Conservation (phyloP, 2,888 invertebrate genomes). For the Melanostoma mellinum region DNA sequence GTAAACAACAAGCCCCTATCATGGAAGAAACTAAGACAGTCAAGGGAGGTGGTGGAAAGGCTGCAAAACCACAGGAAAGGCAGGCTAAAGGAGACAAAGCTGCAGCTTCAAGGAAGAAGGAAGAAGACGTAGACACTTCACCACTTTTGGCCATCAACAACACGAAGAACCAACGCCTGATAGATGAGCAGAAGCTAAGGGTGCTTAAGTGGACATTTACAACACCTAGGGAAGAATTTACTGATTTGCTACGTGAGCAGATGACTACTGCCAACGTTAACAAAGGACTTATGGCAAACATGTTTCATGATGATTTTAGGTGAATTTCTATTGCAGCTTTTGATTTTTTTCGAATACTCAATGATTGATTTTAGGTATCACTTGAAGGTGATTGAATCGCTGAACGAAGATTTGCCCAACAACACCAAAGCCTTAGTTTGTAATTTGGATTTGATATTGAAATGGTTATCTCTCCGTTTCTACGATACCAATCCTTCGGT, state of each 20-base stretch:
- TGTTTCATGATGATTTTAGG: slow-evolving; percentile 97
- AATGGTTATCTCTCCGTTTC: slow-evolving; percentile 98
- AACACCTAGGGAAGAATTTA: slow-evolving; percentile 95
- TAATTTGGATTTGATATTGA: slow-evolving; percentile 96
- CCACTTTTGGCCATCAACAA: slow-evolving; percentile 91
- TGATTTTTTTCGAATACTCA: not conserved
- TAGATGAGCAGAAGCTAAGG: slow-evolving; percentile 97
- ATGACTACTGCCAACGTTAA: slow-evolving; percentile 95
- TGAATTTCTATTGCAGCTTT: slow-evolving; percentile 76
- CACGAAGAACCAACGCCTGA: slow-evolving; percentile 94
- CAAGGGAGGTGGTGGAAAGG: slow-evolving; percentile 76
- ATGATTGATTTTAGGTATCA: slow-evolving; percentile 87
- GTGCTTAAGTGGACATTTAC: slow-evolving; percentile 98
- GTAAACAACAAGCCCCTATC: slow-evolving; percentile 84
- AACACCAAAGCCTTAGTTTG: slow-evolving; percentile 91
- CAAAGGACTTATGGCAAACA: slow-evolving; percentile 91
- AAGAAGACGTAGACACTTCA: slow-evolving; percentile 91
- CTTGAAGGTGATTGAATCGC: slow-evolving; percentile 95
- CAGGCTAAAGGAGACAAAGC: slow-evolving; percentile 76
- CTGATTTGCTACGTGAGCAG: slow-evolving; percentile 94
- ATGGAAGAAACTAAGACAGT: slow-evolving; percentile 83
- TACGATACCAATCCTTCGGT: slow-evolving; percentile 99
- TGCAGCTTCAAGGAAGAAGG: slow-evolving; percentile 87
- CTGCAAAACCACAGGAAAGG: slow-evolving; percentile 68
- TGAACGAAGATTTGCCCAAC: slow-evolving; percentile 91